Conservation (phyloP, 1,140 invertebrate genomes). For the Diuraphis noxia region DNA sequence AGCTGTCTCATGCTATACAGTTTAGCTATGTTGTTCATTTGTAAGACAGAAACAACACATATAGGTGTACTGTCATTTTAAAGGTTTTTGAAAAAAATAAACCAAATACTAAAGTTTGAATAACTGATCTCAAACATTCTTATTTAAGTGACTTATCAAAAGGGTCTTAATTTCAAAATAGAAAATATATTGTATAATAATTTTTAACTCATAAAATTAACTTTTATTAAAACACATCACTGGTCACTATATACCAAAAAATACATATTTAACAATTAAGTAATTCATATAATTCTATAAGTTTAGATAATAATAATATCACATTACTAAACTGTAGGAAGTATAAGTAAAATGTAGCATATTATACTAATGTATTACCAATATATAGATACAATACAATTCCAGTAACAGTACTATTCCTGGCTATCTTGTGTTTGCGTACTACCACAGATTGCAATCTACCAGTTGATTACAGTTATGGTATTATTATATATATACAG, state of each 20-base stretch:
- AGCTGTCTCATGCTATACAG: no score
- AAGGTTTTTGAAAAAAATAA: no score
- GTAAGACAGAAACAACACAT: no score
- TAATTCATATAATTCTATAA: no score
- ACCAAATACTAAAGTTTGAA: neutral
- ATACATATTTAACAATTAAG: no score
- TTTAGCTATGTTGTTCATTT: no score
- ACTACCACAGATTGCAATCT: no score
- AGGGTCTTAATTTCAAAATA: no score
- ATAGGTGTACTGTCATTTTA: no score
- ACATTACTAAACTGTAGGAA: neutral
- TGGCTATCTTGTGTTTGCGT: no score
- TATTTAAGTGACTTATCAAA: neutral
- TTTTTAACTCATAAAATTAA: neutral
- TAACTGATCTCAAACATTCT: neutral
- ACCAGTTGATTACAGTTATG: no score
- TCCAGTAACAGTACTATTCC: neutral
- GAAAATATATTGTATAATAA: neutral
- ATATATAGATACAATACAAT: neutral
- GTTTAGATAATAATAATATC: neutral
- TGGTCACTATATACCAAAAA: neutral
- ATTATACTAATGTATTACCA: neutral
- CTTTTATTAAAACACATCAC: neutral
- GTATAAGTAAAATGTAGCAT: neutral
- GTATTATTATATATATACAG: no score